These are phyloP conservation scores for Eupithecia subumbrata DNA, from an alignment of 2,888 invertebrate species.

Conservation along the genomic window DNA sequence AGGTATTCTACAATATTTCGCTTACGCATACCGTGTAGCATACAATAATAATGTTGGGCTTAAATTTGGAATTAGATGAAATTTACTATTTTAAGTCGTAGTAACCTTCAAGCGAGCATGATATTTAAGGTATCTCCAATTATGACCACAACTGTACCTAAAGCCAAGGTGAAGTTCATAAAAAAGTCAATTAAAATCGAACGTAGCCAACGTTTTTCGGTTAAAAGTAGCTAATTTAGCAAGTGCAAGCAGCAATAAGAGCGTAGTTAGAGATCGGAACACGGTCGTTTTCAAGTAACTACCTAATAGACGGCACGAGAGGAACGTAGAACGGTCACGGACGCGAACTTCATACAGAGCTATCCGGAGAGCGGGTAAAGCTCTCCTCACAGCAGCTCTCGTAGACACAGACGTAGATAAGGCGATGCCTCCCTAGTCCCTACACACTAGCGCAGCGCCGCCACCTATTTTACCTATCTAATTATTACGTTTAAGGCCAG, in stretches of 20 bases:
- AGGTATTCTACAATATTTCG: too few species aligned
- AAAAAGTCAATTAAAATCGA: conserved; percentile 15
- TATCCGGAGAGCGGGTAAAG: conserved; percentile 1
- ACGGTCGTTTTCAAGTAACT: conserved; percentile 46
- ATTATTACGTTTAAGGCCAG: too few species aligned
- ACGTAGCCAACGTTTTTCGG: conserved; percentile 6
- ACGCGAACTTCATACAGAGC: conserved; percentile 62
- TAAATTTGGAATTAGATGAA: too few species aligned
- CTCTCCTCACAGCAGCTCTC: neutral
- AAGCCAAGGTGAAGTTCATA: conserved; percentile 29
- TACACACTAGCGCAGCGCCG: too few species aligned
- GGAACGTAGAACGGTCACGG: conserved; percentile 66
- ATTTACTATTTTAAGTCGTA: too few species aligned
- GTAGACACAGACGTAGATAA: neutral
- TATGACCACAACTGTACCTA: too few species aligned
- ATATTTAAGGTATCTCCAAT: too few species aligned
- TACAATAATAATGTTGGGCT: too few species aligned
- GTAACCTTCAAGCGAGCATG: too few species aligned
- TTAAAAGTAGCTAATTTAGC: conserved; percentile 26
- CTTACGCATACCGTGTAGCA: too few species aligned
- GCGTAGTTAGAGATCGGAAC: conserved; percentile 40
- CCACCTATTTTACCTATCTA: too few species aligned
- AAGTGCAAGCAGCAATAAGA: conserved; percentile 35
- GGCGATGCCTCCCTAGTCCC: too few species aligned
- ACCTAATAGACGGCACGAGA: conserved; percentile 55